Evolutionary conservation across 2,797 vertebrate genomes (phyloP).

Genomic region (Hypotaenidia okinawae): DNA sequence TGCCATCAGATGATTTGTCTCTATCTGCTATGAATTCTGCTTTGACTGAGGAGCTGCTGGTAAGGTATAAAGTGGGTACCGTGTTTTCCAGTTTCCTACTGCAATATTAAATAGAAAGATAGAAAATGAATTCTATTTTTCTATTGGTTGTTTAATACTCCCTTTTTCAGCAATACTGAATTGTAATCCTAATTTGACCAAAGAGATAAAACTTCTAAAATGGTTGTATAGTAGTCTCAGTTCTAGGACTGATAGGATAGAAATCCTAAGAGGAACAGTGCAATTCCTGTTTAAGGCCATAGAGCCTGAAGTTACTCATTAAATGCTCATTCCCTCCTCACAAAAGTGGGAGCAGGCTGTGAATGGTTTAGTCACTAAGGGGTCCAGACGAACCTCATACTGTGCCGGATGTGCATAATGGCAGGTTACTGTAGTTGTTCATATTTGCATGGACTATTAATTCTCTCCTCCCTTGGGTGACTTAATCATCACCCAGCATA

Average conservation of each 20-base stretch:
- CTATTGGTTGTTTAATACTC: constrained; percentile 36
- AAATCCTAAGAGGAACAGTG: background rate
- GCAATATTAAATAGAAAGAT: constrained; percentile 44
- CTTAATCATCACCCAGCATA: background rate
- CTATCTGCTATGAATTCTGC: constrained; percentile 74
- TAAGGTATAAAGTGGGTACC: constrained; percentile 18
- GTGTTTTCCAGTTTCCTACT: constrained; percentile 23
- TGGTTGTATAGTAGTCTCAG: background rate
- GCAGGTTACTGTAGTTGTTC: background rate
- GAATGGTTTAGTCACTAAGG: background rate
- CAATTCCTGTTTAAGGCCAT: background rate
- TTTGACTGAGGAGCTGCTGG: constrained; percentile 67
- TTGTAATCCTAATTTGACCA: constrained; percentile 51
- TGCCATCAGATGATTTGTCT: constrained; percentile 83
- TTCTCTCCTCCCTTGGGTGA: background rate
- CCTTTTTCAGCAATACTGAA: constrained; percentile 54
- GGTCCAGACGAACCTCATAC: background rate
- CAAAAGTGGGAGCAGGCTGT: constrained; percentile 6
- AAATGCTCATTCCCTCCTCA: background rate
- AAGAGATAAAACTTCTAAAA: constrained; percentile 9
- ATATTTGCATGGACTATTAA: constrained; percentile 10
- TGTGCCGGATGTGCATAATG: background rate
- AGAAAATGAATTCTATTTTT: constrained; percentile 12
- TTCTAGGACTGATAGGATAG: background rate
- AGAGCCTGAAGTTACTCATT: background rate